phyloP scores from a whole-genome alignment of 1,140 invertebrate species.

The Penaeus vannamei region DNA sequence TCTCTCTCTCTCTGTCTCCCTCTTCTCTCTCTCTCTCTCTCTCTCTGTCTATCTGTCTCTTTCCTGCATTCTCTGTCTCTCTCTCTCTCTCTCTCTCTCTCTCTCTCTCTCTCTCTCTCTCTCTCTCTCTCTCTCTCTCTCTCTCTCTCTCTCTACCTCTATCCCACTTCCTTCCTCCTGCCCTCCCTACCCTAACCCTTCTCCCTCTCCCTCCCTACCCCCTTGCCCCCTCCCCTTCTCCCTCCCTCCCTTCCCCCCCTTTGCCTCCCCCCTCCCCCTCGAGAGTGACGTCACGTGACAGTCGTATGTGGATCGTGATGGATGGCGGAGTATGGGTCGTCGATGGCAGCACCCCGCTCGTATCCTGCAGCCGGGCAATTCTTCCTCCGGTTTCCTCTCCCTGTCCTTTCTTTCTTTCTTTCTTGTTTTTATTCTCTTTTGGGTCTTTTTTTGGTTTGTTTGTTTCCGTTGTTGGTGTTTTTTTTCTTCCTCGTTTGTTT shows the following conservation, averaged over 20 bases:
- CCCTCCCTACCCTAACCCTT: background rate
- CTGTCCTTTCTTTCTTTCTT: no score
- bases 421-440: no score
- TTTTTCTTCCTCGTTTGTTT: no score
- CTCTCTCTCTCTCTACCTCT: background rate
- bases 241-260: background rate
- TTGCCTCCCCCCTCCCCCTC: background rate
- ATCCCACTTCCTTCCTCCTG: background rate
- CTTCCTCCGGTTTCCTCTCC: no score
- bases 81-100: constrained; percentile 4
- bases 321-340: background rate
- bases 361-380: no score
- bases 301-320: constrained; percentile 3
- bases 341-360: no score
- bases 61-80: background rate
- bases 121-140: background rate
- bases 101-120: background rate
- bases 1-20: background rate
- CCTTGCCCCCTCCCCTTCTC: no score
- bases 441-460: no score
- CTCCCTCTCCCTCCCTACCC: background rate
- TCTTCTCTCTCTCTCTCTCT: no score
- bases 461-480: no score
- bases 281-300: background rate
- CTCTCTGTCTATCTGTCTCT: background rate